Evolutionary conservation across 2,797 vertebrate genomes (phyloP).

Genomic region (Mergus octosetaceus): DNA sequence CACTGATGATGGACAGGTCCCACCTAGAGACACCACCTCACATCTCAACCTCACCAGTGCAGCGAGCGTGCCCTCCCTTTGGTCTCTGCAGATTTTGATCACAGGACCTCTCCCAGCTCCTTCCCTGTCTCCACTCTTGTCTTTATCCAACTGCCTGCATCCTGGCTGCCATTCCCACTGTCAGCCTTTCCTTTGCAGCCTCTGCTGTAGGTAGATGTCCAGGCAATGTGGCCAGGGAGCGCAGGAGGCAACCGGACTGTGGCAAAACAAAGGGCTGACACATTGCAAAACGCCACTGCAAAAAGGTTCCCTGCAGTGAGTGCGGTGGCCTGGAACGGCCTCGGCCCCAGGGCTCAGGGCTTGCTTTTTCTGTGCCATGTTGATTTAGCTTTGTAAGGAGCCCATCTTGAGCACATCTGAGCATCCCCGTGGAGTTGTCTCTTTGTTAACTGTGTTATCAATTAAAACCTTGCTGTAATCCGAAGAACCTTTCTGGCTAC

Average conservation of each 20-base stretch:
- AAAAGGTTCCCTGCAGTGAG: neutral
- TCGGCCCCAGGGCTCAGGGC: neutral
- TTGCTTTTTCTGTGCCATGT: slow-evolving; percentile 61
- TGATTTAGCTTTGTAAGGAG: slow-evolving; percentile 58
- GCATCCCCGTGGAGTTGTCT: slow-evolving; percentile 31
- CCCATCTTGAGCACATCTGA: slow-evolving; percentile 62
- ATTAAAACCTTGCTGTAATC: slow-evolving; percentile 19
- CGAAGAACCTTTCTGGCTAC: neutral
- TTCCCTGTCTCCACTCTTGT: fast-evolving
- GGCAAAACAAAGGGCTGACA: slow-evolving; percentile 55
- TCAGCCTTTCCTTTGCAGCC: neutral
- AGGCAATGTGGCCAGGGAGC: neutral
- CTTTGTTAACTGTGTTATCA: slow-evolving; percentile 59
- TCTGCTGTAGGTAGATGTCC: slow-evolving; percentile 16
- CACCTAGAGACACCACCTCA: neutral
- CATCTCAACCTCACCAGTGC: neutral
- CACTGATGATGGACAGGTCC: neutral
- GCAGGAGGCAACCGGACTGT: neutral
- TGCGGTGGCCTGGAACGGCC: slow-evolving; percentile 50
- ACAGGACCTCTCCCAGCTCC: neutral
- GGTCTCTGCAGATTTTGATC: neutral
- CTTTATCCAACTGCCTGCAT: neutral
- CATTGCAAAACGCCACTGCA: slow-evolving; percentile 18
- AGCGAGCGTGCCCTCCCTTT: fast-evolving
- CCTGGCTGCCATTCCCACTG: neutral